phyloP scores from a whole-genome alignment of 2,113 vertebrate species.

The Heterochromis multidens region DNA sequence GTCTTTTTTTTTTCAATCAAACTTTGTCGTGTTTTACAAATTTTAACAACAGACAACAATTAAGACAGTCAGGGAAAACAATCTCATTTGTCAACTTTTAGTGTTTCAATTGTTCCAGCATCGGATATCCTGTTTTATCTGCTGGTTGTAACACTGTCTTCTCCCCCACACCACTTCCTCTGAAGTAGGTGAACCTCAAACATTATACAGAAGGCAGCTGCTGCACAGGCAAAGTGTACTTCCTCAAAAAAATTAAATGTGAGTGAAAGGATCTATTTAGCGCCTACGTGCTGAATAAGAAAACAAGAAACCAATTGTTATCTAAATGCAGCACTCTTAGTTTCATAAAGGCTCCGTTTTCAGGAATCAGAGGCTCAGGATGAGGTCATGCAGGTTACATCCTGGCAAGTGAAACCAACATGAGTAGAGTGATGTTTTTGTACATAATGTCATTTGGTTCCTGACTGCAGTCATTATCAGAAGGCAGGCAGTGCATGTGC shows the following conservation, averaged over 20 bases:
- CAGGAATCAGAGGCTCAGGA: constrained; percentile 19
- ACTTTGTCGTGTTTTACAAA: not conserved
- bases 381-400: not conserved
- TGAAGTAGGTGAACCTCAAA: constrained; percentile 66
- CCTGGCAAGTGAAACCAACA: not conserved
- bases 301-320: not conserved
- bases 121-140: constrained; percentile 77
- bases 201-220: constrained; percentile 37
- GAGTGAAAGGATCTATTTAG: constrained; percentile 25
- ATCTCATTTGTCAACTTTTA: constrained; percentile 5
- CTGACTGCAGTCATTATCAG: not conserved
- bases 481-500: constrained; percentile 8
- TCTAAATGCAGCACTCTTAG: not conserved
- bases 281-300: constrained; percentile 1
- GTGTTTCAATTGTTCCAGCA: constrained; percentile 59
- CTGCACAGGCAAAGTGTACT: constrained; percentile 45
- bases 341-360: constrained; percentile 46
- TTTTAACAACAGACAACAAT: not conserved
- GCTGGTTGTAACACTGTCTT: constrained; percentile 43
- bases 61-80: not conserved
- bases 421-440: not conserved
- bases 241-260: constrained; percentile 30
- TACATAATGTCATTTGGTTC: constrained; percentile 1
- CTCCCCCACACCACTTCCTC: constrained; percentile 72
- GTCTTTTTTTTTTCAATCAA: constrained; percentile 13